Base-by-base conservation (phyloP, 2,888 invertebrate genomes). In the Stenotaenia linearis region DNA sequence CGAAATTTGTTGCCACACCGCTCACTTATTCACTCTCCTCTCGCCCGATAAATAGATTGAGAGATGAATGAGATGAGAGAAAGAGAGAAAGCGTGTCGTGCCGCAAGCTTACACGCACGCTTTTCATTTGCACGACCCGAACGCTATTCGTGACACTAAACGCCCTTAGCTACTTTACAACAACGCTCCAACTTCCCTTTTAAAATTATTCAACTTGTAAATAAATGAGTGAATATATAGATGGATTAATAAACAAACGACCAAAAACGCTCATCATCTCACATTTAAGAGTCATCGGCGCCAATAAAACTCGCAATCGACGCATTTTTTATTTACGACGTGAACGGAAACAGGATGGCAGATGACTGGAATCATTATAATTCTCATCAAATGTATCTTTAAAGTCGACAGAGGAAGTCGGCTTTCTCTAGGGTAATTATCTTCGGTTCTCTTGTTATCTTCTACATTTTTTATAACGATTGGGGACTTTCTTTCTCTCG, bases 71-170 rank as follows among this genome's bases (percentile, higher is more conserved):
- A 1, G 61, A 61, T 61, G 61, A 1, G 61, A 61, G 61, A 23
- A 61, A 61, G 61, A 61, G 61, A 61, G 61, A 61, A 61, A 61
- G 25, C 61, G 28, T 61, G 61, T 61, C 61, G 61, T 61, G 61
- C 61, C 61, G 61, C 61, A 12, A 61, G 61, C 25, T 25, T 61
- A 61, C 61, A 61, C 45, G 45, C 45, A 28, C 61, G 61, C 28
- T 25, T 61, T 61, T 23, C 61, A 61, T 61, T 61, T 45, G 45
- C 45, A 18, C 45, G 3, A 45, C 18, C n/a, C 45, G n/a, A 61
- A 15, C 61, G 6, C 61, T 25, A 23, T 61, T 61, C 25, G 45
- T 45, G 45, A 45, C 45, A 45, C n/a, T 45, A n/a, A 21, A 25
- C 25, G 61, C 28, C 9, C 9, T 4, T 61, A 23, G 25, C 23